A percentile compares a stretch with the other conserved stretches of the same genome.
Evolutionary conservation across 2,113 vertebrate species (phyloP).

Genomic region (Megaptera novaeangliae): DNA sequence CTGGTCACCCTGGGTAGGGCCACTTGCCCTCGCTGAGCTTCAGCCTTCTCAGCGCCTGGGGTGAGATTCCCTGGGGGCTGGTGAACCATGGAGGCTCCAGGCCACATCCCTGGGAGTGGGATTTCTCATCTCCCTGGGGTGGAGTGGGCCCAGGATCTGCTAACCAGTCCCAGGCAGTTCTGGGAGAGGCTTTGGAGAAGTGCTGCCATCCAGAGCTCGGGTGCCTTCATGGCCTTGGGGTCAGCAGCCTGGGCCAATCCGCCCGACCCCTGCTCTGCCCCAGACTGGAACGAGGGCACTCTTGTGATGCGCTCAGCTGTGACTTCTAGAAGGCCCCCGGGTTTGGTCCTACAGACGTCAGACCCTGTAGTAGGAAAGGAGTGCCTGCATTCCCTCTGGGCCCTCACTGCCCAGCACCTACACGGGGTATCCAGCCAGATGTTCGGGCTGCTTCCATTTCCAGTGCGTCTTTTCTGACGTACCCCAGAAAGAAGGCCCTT

Average conservation of each 20-base stretch:
- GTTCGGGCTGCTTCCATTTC: background rate
- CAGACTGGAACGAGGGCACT: background rate
- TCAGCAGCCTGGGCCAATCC: background rate
- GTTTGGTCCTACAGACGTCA: background rate
- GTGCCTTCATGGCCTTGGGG: background rate
- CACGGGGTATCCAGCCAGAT: background rate
- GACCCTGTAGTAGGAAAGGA: background rate
- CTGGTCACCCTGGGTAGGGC: background rate
- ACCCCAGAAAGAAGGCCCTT: background rate
- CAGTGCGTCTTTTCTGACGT: background rate
- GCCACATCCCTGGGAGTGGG: background rate
- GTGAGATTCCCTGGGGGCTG: background rate
- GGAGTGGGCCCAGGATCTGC: background rate
- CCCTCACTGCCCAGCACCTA: rapidly evolving
- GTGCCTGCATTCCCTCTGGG: background rate
- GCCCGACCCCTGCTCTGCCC: rapidly evolving
- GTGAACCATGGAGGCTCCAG: background rate
- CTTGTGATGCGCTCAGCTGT: background rate
- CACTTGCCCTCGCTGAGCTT: background rate
- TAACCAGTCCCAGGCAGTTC: background rate
- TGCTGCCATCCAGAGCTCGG: background rate
- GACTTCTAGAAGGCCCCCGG: background rate
- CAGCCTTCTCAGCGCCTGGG: background rate
- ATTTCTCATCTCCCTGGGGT: background rate
- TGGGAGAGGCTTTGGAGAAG: background rate